Percentiles rank a stretch among this genome's conserved stretches.
These are phyloP conservation scores for Leiothrix lutea DNA, from an alignment of 2,113 vertebrate genomes.

Conservation along the genomic window DNA sequence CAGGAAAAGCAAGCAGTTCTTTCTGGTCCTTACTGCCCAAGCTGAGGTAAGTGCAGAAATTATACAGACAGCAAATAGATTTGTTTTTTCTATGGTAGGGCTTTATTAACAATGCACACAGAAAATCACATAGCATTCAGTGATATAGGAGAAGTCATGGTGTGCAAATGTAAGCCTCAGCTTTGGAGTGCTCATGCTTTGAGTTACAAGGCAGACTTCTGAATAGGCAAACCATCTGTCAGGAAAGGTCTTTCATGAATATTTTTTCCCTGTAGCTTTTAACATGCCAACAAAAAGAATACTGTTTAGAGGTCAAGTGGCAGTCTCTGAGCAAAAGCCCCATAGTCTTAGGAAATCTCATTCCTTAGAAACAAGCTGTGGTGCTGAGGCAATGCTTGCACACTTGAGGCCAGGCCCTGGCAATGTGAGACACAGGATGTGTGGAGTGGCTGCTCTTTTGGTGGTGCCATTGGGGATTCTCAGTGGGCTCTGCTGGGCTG, in stretches of 20 bases:
- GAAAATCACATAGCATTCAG: not conserved
- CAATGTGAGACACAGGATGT: not conserved
- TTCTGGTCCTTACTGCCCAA: not conserved
- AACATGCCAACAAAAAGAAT: not conserved
- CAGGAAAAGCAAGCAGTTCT: constrained; percentile 4
- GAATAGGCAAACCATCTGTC: not conserved
- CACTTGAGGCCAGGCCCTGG: not conserved
- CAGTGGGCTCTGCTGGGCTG: not conserved
- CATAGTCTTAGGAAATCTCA: not conserved
- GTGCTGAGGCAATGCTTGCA: not conserved
- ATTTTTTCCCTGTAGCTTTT: not conserved
- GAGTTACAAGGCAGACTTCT: not conserved
- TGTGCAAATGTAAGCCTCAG: not conserved
- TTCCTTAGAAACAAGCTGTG: not conserved
- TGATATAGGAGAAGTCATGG: not conserved
- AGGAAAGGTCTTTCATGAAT: not conserved
- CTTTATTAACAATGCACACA: not conserved
- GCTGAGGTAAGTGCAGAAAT: not conserved
- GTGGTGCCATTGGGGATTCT: not conserved
- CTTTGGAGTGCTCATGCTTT: not conserved
- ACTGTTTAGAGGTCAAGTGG: not conserved
- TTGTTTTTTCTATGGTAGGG: not conserved
- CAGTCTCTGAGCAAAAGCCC: not conserved
- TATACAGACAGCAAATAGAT: not conserved
- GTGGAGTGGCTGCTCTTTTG: not conserved